Evolutionary conservation across 2,797 vertebrate species (phyloP).

Genomic region (Margarornis squamiger): DNA sequence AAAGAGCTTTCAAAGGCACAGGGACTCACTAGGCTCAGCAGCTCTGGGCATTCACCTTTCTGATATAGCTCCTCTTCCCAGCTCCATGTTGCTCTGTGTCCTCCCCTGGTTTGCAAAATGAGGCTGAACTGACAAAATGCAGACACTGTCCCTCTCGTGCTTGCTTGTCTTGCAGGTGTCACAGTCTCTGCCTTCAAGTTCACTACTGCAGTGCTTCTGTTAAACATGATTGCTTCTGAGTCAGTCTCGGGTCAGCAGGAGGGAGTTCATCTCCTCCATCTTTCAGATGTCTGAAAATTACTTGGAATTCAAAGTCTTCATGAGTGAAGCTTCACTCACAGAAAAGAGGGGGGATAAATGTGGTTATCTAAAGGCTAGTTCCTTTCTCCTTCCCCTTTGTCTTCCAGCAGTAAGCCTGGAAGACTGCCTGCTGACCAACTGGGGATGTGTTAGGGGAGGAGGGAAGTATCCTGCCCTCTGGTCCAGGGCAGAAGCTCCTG

Average conservation of each 20-base stretch:
- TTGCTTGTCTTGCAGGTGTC: background rate
- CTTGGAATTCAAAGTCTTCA: background rate
- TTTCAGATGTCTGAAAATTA: background rate
- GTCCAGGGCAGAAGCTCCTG: background rate
- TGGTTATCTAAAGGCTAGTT: background rate
- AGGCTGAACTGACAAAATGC: background rate
- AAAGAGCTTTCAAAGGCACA: background rate
- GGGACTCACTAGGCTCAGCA: background rate
- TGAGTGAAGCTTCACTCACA: background rate
- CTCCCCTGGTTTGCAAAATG: background rate
- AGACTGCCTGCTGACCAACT: background rate
- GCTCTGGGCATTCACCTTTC: background rate
- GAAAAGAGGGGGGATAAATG: background rate
- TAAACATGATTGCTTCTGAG: background rate
- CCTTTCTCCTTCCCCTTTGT: background rate
- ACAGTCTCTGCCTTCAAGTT: background rate
- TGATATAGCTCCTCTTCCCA: background rate
- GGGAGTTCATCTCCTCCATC: background rate
- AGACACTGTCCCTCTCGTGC: accelerated
- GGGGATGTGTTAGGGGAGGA: background rate
- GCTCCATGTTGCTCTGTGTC: accelerated
- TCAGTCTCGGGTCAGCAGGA: background rate
- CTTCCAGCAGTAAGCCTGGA: background rate
- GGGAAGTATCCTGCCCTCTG: background rate
- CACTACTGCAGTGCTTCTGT: background rate